These are phyloP conservation scores for Boloria selene DNA, from an alignment of 2,888 invertebrate species.

Conservation along the genomic window DNA sequence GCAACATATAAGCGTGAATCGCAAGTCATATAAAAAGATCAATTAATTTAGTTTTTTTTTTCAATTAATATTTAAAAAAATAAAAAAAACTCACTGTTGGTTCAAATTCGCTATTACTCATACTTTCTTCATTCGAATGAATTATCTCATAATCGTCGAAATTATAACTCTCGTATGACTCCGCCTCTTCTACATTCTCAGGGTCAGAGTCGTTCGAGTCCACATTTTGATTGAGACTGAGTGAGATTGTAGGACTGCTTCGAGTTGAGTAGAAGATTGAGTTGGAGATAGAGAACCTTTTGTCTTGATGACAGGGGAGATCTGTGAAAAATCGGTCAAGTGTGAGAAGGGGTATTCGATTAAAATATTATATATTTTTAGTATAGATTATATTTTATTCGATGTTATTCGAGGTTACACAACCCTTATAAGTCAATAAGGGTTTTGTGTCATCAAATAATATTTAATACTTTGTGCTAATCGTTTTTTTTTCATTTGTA, in stretches of 20 bases:
- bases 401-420: too few species aligned
- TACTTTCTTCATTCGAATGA: slow-evolving; percentile 56
- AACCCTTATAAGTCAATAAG: too few species aligned
- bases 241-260: slow-evolving; percentile 42
- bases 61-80: background rate
- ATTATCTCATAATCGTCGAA: slow-evolving; percentile 76
- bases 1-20: too few species aligned
- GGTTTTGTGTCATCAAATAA: too few species aligned
- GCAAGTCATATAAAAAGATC: too few species aligned
- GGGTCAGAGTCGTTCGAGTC: background rate
- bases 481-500: too few species aligned
- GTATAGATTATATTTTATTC: too few species aligned
- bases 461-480: too few species aligned
- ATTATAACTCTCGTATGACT: slow-evolving; percentile 61
- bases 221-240: slow-evolving; percentile 18
- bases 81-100: slow-evolving; percentile 46
- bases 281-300: slow-evolving; percentile 57
- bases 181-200: slow-evolving; percentile 61
- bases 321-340: slow-evolving; percentile 50
- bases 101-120: slow-evolving; percentile 47
- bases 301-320: slow-evolving; percentile 73
- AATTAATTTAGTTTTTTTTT: too few species aligned
- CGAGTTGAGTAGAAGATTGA: slow-evolving; percentile 63
- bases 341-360: too few species aligned
- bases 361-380: too few species aligned